phyloP scores from a whole-genome alignment of 2,888 invertebrate genomes.

The Melanargia galathea region DNA sequence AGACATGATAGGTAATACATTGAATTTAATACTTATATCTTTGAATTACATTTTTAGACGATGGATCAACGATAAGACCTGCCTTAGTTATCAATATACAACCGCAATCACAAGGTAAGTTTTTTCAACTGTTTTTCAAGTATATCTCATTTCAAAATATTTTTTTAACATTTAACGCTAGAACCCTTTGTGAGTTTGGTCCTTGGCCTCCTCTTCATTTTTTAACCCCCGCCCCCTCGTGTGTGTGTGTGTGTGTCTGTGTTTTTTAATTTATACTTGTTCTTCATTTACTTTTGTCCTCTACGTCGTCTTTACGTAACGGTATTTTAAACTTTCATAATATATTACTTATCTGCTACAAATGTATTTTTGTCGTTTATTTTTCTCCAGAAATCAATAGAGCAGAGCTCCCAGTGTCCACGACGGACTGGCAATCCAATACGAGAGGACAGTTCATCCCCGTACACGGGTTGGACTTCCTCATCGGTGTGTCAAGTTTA shows the following conservation, averaged over 20 bases:
- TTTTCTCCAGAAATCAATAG: conserved; percentile 53
- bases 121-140: conserved; percentile 9
- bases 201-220: too few relatives aligned
- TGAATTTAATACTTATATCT: background rate
- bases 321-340: too few relatives aligned
- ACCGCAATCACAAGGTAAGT: conserved; percentile 60
- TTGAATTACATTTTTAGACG: conserved; percentile 50
- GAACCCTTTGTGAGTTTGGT: too few relatives aligned
- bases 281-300: too few relatives aligned
- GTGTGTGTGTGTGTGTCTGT: too few relatives aligned
- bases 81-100: conserved; percentile 72
- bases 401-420: conserved; percentile 82
- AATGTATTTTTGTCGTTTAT: too few relatives aligned
- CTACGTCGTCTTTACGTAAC: too few relatives aligned
- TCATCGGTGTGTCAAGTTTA: conserved; percentile 85
- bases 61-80: conserved; percentile 54
- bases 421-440: conserved; percentile 83
- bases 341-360: too few relatives aligned
- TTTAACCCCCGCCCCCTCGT: too few relatives aligned
- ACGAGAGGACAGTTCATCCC: conserved; percentile 83
- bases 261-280: too few relatives aligned
- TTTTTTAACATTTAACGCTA: too few relatives aligned
- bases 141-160: background rate
- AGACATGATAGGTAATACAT: background rate
- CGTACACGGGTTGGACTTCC: conserved; percentile 86